Evolutionary conservation across 2,113 vertebrate genomes (phyloP).

Genomic region (Greenwoodochromis staneri): DNA sequence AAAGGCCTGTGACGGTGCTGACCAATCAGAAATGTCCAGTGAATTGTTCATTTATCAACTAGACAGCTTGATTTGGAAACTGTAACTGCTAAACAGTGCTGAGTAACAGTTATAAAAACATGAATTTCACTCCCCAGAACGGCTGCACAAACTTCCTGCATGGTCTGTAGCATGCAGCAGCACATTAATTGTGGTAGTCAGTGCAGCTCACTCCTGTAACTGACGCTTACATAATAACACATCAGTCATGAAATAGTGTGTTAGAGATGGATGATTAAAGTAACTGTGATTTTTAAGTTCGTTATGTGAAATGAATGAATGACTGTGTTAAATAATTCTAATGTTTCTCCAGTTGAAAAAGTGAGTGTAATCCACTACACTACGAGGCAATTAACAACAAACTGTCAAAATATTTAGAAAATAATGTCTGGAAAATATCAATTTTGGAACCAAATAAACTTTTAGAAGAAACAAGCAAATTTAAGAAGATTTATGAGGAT

Average conservation of each 20-base stretch:
- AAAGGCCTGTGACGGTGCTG: neutral
- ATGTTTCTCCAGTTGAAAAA: neutral
- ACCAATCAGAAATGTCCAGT: neutral
- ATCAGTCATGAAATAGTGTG: neutral
- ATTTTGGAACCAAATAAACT: neutral
- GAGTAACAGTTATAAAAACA: neutral
- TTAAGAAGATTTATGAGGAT: neutral
- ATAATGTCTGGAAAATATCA: neutral
- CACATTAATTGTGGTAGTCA: neutral
- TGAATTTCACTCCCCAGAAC: neutral
- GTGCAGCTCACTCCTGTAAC: neutral
- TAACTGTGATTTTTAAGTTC: neutral
- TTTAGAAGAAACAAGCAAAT: neutral
- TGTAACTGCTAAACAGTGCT: neutral
- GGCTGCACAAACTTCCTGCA: neutral
- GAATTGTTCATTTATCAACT: neutral
- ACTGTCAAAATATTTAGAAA: neutral
- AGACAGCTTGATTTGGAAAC: neutral
- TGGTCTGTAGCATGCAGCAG: neutral
- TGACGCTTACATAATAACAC: neutral
- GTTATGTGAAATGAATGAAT: neutral
- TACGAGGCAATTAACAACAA: neutral
- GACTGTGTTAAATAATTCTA: neutral
- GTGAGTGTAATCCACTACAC: neutral
- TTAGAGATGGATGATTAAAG: neutral